These are phyloP conservation scores for Ailuropoda melanoleuca DNA, from an alignment of 2,113 vertebrate species.

Conservation along the genomic window DNA sequence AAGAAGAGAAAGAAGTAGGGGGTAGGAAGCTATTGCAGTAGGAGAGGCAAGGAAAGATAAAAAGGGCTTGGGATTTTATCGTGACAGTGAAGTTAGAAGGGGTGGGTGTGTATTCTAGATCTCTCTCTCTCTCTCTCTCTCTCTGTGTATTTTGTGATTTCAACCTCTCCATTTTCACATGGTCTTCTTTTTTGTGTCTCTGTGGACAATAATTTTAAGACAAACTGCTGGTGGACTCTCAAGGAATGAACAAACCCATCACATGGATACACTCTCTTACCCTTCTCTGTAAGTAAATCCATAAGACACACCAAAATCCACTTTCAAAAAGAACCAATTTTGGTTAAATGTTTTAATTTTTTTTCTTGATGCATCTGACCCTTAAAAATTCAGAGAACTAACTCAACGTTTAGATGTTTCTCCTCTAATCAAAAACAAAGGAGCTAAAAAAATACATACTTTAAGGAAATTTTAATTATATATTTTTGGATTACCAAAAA, in stretches of 20 bases:
- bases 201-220: neutral
- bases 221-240: neutral
- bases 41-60: neutral
- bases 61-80: neutral
- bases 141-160: neutral
- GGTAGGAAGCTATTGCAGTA: neutral
- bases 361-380: neutral
- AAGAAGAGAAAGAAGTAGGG: neutral
- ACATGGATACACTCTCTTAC: neutral
- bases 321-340: neutral
- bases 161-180: neutral
- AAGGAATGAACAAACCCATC: neutral
- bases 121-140: no score
- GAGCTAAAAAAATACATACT: neutral
- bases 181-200: neutral
- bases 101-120: neutral
- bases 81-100: neutral
- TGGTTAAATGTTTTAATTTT: neutral
- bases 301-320: neutral
- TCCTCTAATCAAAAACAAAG: conserved; percentile 49
- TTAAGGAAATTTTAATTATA: conserved; percentile 50
- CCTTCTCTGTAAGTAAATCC: neutral
- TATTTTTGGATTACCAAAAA: conserved; percentile 55
- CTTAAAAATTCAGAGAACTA: conserved; percentile 37
- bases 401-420: conserved; percentile 22